These are phyloP conservation scores for Patella ulyssiponensis DNA, from an alignment of 2,888 invertebrate genomes.

Conservation along the genomic window DNA sequence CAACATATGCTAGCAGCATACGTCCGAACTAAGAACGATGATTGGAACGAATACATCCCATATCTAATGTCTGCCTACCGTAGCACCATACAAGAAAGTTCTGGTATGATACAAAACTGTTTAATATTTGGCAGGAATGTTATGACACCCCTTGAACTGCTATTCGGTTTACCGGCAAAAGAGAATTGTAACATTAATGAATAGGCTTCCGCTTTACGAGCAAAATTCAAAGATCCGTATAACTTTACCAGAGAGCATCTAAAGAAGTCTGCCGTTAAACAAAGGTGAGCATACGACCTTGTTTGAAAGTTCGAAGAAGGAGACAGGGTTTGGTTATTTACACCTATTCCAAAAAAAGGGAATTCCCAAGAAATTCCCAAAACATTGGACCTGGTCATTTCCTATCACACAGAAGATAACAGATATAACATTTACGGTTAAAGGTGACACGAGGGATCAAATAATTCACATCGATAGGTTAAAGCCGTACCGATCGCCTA, in stretches of 20 bases:
- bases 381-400: too few species aligned
- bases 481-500: too few species aligned
- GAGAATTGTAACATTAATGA: neutral
- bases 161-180: neutral
- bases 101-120: neutral
- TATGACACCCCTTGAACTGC: neutral
- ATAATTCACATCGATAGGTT: too few species aligned
- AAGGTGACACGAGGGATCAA: too few species aligned
- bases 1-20: slow-evolving; percentile 27
- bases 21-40: neutral
- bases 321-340: too few species aligned
- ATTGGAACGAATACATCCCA: neutral
- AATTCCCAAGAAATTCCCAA: too few species aligned
- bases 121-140: too few species aligned
- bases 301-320: too few species aligned
- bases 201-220: neutral
- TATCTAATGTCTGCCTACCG: neutral
- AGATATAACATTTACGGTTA: too few species aligned
- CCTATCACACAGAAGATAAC: too few species aligned
- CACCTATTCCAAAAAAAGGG: too few species aligned
- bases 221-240: neutral
- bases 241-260: neutral
- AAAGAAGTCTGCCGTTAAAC: neutral
- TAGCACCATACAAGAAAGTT: neutral
- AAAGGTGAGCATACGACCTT: neutral